Evolutionary conservation across 2,888 invertebrate genomes (phyloP).

Genomic region (Toxonevra muliebris): DNA sequence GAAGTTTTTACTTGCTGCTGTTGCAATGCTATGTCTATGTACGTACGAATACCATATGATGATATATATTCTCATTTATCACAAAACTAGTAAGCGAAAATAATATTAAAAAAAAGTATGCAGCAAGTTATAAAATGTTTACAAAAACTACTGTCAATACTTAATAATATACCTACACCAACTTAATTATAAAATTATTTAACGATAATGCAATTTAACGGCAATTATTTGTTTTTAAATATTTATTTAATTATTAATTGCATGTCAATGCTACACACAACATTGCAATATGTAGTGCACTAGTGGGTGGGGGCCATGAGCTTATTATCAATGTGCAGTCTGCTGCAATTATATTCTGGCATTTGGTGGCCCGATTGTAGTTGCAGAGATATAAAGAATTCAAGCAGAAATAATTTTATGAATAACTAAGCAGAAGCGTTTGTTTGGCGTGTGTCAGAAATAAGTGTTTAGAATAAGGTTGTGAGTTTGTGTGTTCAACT

Average conservation of each 20-base stretch:
- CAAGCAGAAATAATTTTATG: too few species aligned
- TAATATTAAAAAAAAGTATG: background rate
- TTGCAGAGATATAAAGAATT: too few species aligned
- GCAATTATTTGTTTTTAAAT: slow-evolving; percentile 56
- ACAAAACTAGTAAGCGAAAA: slow-evolving; percentile 4
- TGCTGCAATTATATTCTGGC: too few species aligned
- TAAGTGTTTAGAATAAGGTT: too few species aligned
- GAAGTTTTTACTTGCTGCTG: too few species aligned
- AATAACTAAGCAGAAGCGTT: too few species aligned
- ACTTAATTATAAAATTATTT: slow-evolving; percentile 57
- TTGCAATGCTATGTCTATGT: background rate
- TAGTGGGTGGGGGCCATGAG: too few species aligned
- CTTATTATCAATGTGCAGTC: too few species aligned
- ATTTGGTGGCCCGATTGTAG: too few species aligned
- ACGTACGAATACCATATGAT: background rate
- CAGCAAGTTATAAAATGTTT: background rate
- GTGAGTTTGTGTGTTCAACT: too few species aligned
- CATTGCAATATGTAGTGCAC: too few species aligned
- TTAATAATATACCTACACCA: slow-evolving; percentile 40
- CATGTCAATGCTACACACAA: background rate
- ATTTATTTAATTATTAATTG: slow-evolving; percentile 8
- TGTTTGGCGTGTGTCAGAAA: too few species aligned
- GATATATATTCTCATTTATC: slow-evolving; percentile 9
- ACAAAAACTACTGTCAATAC: slow-evolving; percentile 37
- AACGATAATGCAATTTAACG: slow-evolving; percentile 61